Conservation (phyloP, 2,113 vertebrate genomes). For the Saguinus imperator region DNA sequence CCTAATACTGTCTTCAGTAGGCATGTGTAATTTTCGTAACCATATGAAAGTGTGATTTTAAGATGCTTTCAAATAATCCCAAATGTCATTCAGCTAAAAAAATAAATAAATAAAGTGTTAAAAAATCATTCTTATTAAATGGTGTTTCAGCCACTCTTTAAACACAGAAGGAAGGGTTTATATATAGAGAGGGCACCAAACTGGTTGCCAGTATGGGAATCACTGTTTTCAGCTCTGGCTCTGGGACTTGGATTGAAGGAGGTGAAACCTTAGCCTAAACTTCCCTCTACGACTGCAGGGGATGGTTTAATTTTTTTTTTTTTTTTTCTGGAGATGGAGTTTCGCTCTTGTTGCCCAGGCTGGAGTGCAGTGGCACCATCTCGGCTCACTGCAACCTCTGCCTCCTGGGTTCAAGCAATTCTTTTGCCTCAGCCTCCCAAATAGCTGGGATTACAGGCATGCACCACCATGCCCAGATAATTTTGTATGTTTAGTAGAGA, state of each 20-base stretch:
- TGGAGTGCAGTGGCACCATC: too few species aligned
- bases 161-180: not conserved
- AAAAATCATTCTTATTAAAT: not conserved
- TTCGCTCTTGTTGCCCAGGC: too few species aligned
- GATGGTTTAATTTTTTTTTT: not conserved
- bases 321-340: too few species aligned
- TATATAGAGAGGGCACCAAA: not conserved
- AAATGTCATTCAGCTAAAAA: not conserved
- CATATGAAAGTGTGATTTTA: not conserved
- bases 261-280: not conserved
- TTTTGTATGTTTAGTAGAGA: too few species aligned
- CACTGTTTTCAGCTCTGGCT: not conserved
- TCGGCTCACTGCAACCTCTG: too few species aligned
- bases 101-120: not conserved
- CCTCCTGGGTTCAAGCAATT: too few species aligned
- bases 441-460: too few species aligned
- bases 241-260: not conserved
- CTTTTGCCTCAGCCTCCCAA: too few species aligned
- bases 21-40: not conserved
- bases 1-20: not conserved
- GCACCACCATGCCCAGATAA: too few species aligned
- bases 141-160: not conserved
- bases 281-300: not conserved
- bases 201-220: not conserved
- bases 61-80: constrained; percentile 10